A percentile compares a stretch with the other conserved stretches of the same genome.
Conservation (phyloP, 2,888 invertebrate species). For the Eutolmus rufibarbis region DNA sequence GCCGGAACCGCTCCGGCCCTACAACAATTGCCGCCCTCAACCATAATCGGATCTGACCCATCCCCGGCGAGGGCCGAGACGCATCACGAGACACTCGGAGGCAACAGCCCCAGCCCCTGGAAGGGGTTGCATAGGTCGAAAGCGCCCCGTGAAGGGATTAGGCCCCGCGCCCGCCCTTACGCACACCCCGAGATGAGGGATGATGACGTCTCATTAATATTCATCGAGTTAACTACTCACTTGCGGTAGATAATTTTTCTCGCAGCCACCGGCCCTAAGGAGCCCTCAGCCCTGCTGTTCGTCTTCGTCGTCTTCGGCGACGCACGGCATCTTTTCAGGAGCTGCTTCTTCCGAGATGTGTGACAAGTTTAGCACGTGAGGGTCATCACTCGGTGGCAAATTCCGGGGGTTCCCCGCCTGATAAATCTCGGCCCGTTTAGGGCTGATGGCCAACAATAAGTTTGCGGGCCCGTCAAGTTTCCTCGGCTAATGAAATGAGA, state of each 20-base stretch:
- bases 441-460: slow-evolving; percentile 22
- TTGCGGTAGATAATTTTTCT: slow-evolving; percentile 40
- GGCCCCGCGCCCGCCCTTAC: background rate
- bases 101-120: background rate
- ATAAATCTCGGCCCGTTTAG: slow-evolving; percentile 25
- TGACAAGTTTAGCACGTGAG: slow-evolving; percentile 34
- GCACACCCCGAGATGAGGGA: slow-evolving; percentile 22
- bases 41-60: slow-evolving; percentile 20
- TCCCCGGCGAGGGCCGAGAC: background rate
- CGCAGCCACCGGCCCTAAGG: background rate
- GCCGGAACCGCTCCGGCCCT: background rate
- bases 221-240: slow-evolving; percentile 55
- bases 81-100: background rate
- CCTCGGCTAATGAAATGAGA: slow-evolving; percentile 14
- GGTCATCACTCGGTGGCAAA: background rate
- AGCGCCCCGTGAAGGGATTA: slow-evolving; percentile 10
- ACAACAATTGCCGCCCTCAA: slow-evolving; percentile 7
- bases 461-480: background rate
- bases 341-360: background rate
- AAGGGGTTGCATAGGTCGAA: background rate
- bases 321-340: background rate
- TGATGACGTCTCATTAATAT: slow-evolving; percentile 64
- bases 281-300: background rate
- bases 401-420: background rate
- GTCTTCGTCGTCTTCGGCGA: background rate